Base-by-base conservation (phyloP, 2,888 invertebrate species). In the Allacma fusca region DNA sequence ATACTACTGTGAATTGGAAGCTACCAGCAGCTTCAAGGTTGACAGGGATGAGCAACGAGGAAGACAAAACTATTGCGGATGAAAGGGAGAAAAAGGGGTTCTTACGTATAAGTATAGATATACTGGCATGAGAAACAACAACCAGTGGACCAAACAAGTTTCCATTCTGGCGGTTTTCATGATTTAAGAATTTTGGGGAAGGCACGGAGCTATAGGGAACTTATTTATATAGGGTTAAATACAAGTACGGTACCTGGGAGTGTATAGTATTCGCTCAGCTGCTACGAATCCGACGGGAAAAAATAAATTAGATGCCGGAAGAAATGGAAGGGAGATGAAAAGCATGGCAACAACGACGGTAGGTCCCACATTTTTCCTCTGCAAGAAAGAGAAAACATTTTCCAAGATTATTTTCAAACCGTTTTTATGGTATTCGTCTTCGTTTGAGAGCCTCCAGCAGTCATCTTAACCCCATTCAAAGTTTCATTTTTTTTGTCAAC, bases 221-320 rank as follows among this genome's bases (percentile, higher is more conserved):
- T 16, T 50, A n/a, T 50, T 1, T 16, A 50, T n/a, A n/a, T 16
- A 50, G n/a, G 50, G 50, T 50, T 50, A 50, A 50, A 16, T 50
- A 50, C 5, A 34, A 34, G 50, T 50, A 50, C 4, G 50, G 87
- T 88, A 93, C 93, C 91, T 93, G 70, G 96, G 95, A 85, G 96
- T 93, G 87, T 96, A 96, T n/a, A 96, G 90, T 28, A 96, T 92
- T 83, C 96, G 89, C 87, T 96, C 96, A 0, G 96, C 96, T 0
- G 95, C 91, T 7, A 94, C 93, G 85, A 94, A 94, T 59, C 94
- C 94, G 4, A 93, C 93, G 0, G 93, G 93, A 83, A 93, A 91
- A 79, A 93, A 88, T 65, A 94, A 87, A 87, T 96, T 96, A 79
- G 94, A 92, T 0, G 95, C 95, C 0, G 95, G 95, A 73, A 96